Base-by-base conservation (phyloP, 2,113 vertebrate species). In the Antennarius striatus region DNA sequence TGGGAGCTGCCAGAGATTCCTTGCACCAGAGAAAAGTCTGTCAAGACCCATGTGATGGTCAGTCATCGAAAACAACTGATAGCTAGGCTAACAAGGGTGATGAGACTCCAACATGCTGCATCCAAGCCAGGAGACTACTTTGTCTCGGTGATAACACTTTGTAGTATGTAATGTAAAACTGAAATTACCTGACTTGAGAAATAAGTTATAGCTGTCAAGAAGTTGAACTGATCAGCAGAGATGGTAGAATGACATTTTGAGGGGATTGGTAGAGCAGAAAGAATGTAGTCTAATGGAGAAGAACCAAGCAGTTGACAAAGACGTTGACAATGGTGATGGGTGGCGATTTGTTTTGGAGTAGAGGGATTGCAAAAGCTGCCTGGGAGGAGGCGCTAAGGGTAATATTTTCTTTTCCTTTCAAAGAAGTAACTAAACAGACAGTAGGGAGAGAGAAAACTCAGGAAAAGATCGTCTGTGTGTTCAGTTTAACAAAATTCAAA, bases 11-110 rank as follows among this genome's bases (percentile, higher is more conserved):
- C 43, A 28, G 15, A 74, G 39, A 63, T 64, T 48, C 5, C 47
- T 30, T 42, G 39, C 56, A 48, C 3, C 9, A 40, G 13, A 4
- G 12, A 56, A 71, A 63, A n/a, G 3, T 56, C 29, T 61, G 46
- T 30, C 56, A 66, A 13, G 47, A 80, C 69, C 57, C 58, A 68
- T 64, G 30, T 79, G 64, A 14, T 61, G 17, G 48, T 65, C 40
- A 5, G 6, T 42, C 3, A 16, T 67, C 46, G 57, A 42, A 68
- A 79, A 63, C 50, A 61, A 78, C 62, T 29, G 55, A 68, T 30
- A 53, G 15, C 22, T 22, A 22, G 22, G 22, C 22, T 13, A 14
- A 48, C 3, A 15, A 36, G 5, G 15, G 52, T 53, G 17, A 64
- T 42, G 56, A 61, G 17, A 13, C 45, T 63, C 0, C 45, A 4